These are phyloP conservation scores for Cricetomys ansorgei DNA, from an alignment of 2,113 vertebrate species.

Conservation along the genomic window DNA sequence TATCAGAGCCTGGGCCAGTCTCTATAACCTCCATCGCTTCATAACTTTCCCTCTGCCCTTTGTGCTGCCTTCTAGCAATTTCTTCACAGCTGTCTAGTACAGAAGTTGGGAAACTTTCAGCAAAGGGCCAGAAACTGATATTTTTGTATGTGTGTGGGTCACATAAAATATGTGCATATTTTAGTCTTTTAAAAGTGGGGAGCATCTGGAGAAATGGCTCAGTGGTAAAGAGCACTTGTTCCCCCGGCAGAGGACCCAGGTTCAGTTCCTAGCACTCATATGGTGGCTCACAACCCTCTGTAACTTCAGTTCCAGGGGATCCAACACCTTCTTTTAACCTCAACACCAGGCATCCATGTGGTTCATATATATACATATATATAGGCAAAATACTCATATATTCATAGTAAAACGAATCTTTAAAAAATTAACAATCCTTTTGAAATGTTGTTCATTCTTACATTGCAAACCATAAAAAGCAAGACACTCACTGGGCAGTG, in stretches of 20 bases:
- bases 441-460: slow-evolving; percentile 20
- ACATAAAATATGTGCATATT: not conserved
- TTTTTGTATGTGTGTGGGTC: not conserved
- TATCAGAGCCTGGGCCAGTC: not conserved
- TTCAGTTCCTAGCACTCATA: not conserved
- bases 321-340: not conserved
- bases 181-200: not conserved
- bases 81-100: not conserved
- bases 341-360: not conserved
- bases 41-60: not conserved
- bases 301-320: not conserved
- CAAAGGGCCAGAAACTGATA: slow-evolving; percentile 1
- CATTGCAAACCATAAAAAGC: not conserved
- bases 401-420: not conserved
- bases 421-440: not conserved
- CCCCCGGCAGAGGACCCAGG: not conserved
- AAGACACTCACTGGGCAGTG: not conserved
- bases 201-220: no score
- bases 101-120: not conserved
- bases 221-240: not conserved
- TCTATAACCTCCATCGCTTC: not conserved
- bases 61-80: not conserved
- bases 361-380: no score
- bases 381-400: not conserved
- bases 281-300: not conserved